Evolutionary conservation across 2,888 invertebrate genomes (phyloP), one percentile per base, ranked within the genome.

Genomic region (Yponomeuta plumbellus): DNA sequence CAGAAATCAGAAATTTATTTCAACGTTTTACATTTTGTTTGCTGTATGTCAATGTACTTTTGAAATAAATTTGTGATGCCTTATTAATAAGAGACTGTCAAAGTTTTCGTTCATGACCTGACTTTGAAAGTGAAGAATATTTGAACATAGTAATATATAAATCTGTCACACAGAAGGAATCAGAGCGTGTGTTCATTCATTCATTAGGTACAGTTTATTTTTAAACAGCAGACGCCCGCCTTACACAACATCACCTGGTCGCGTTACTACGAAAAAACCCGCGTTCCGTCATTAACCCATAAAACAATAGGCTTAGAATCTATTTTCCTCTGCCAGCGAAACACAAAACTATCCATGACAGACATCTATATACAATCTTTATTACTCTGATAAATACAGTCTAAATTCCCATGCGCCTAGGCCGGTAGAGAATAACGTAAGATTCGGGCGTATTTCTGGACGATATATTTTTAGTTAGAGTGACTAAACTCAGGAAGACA

Each of bases 171-270:
- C 3, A 2, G 34, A 59, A 21, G 22, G 20, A 59, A 59, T 22
- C 23, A 59, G 13, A 5, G 21, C 13, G 11, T 40, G 62, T 20
- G 62, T 13, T 17, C 34, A 39, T 23, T 62, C 62, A 39, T 39
- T 62, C 39, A 34, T 11, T 17, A 44, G 17, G 17, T 44, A 40
- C 17, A 20, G 22, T 62, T 26, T 62, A 62, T 62, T 62, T 61
- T 5, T 34, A 34, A 62, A 62, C 44, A 3, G 17, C 6, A 13
- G 44, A 39, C 13, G 11, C 34, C 62, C 13, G 3, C 34, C 39
- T 62, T 62, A 62, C 34, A 62, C 62, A 39, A 62, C 21, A 40
- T 62, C 34, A 62, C 62, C 40, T 62, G 34, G 22, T 11, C 23
- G 11, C 59, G 5, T 21, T 22, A 21, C 44, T 17, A 17, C 17